These are phyloP conservation scores for Heterocephalus glaber DNA, from an alignment of 2,113 vertebrate genomes.

Conservation along the genomic window DNA sequence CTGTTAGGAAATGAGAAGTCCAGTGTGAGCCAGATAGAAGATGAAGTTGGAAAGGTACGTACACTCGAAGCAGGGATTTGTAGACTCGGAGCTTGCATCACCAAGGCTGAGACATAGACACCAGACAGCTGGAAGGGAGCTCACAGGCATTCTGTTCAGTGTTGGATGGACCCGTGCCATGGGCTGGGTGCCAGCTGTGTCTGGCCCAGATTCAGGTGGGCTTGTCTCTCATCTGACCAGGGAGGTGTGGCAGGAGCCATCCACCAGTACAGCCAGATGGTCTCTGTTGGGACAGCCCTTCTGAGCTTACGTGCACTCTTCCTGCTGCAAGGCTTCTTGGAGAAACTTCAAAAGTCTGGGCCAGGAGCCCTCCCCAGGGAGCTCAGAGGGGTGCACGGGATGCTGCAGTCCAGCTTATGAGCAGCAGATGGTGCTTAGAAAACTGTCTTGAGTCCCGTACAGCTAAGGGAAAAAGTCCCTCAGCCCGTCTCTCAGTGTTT, in stretches of 20 bases:
- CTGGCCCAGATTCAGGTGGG: background rate
- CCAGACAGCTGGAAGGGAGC: background rate
- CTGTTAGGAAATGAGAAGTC: background rate
- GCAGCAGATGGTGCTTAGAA: background rate
- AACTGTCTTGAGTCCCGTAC: background rate
- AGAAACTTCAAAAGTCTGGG: background rate
- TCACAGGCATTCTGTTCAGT: background rate
- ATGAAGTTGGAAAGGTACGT: background rate
- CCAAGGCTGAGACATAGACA: background rate
- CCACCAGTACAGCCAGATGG: background rate
- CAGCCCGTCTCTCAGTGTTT: background rate
- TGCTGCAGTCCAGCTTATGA: background rate
- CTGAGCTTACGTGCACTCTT: background rate
- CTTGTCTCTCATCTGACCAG: accelerated
- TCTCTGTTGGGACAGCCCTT: background rate
- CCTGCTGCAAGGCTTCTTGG: background rate
- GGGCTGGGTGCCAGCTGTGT: background rate
- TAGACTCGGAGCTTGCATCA: background rate
- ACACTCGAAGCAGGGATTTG: no score
- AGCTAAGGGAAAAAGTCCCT: background rate
- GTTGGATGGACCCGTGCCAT: background rate
- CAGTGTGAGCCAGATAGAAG: background rate
- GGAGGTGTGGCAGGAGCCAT: background rate
- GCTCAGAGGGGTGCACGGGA: accelerated
- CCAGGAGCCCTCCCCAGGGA: background rate